Evolutionary conservation across 2,797 vertebrate species (phyloP).

Genomic region (Macropodus opercularis): DNA sequence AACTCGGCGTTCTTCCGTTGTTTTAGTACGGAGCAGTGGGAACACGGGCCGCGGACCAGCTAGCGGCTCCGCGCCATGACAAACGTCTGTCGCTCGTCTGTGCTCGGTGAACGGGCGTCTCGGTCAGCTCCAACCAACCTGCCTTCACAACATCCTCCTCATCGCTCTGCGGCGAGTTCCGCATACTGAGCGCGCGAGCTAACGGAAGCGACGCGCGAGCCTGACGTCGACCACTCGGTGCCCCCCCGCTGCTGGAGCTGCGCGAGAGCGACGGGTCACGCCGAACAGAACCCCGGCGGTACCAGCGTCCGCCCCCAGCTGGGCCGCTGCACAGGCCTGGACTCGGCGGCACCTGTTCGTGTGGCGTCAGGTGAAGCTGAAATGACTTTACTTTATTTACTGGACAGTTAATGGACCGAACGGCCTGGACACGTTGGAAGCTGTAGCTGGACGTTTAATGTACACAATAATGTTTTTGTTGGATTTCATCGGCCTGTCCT

Average conservation of each 20-base stretch:
- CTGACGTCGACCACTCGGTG: conserved; percentile 1
- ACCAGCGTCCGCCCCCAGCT: no score
- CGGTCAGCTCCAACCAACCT: conserved; percentile 64
- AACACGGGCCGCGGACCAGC: background rate
- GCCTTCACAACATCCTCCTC: conserved; percentile 68
- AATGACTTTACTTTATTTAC: no score
- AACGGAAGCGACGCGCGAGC: conserved; percentile 34
- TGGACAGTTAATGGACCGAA: no score
- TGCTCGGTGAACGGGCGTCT: conserved; percentile 32
- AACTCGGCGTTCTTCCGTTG: background rate
- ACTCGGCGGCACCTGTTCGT: no score
- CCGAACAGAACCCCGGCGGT: no score
- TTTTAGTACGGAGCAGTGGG: background rate
- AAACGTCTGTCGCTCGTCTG: conserved; percentile 29
- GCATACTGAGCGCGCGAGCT: conserved; percentile 42
- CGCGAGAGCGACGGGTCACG: background rate
- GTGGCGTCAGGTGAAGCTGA: background rate
- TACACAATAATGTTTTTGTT: no score
- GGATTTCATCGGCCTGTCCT: no score
- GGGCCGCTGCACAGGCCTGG: no score
- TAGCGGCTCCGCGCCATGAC: background rate
- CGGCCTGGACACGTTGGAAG: no score
- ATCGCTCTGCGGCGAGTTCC: conserved; percentile 72
- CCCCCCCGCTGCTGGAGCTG: background rate
- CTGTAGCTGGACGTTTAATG: no score